Conservation (phyloP, 2,797 vertebrate genomes). For the Poecilia picta region DNA sequence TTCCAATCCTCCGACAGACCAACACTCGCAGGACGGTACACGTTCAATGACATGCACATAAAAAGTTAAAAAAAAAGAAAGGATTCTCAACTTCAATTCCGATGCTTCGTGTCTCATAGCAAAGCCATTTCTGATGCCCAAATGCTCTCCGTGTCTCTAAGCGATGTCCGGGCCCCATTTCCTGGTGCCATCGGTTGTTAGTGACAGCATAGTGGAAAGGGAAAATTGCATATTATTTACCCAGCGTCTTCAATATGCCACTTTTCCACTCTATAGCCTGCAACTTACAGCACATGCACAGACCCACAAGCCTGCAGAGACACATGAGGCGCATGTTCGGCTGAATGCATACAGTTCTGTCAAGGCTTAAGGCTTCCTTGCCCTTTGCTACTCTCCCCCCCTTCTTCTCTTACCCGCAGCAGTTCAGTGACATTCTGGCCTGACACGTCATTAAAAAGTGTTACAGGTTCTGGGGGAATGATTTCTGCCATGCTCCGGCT, state of each 20-base stretch:
- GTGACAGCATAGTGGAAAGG: slow-evolving; percentile 64
- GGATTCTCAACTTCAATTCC: slow-evolving; percentile 37
- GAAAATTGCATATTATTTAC: slow-evolving; percentile 80
- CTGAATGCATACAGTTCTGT: slow-evolving; percentile 44
- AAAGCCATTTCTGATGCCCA: slow-evolving; percentile 60
- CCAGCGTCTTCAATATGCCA: slow-evolving; percentile 73
- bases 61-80: slow-evolving; percentile 32
- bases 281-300: slow-evolving; percentile 59
- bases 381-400: not conserved
- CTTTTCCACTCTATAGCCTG: slow-evolving; percentile 73
- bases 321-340: slow-evolving; percentile 8
- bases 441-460: slow-evolving; percentile 75
- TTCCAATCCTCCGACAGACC: slow-evolving; percentile 8
- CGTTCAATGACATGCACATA: slow-evolving; percentile 32
- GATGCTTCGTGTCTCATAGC: slow-evolving; percentile 46
- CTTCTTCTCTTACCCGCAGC: slow-evolving; percentile 15
- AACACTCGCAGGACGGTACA: slow-evolving; percentile 6
- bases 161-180: slow-evolving; percentile 57
- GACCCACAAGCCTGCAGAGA: slow-evolving; percentile 41
- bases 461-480: slow-evolving; percentile 65
- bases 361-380: slow-evolving; percentile 33
- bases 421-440: slow-evolving; percentile 54
- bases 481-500: slow-evolving; percentile 46
- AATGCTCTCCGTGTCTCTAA: slow-evolving; percentile 49
- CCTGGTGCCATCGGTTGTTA: slow-evolving; percentile 58